phyloP scores from a whole-genome alignment of 2,113 vertebrate species.

The Zosterops japonicus region DNA sequence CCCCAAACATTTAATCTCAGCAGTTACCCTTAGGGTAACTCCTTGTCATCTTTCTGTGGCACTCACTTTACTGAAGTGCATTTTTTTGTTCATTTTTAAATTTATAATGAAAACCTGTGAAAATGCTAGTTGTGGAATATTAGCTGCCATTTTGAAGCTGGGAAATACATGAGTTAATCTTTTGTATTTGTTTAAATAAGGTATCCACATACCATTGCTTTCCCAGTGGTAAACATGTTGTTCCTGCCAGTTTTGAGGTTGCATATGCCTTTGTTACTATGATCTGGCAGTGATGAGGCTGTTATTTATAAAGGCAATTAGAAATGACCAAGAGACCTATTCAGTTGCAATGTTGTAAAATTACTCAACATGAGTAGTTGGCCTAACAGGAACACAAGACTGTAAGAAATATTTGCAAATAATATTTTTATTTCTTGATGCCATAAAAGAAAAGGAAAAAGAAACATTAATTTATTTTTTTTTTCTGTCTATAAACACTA shows the following conservation, averaged over 20 bases:
- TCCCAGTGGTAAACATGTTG: not conserved
- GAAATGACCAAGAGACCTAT: not conserved
- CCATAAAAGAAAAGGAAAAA: not conserved
- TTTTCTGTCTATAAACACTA: not conserved
- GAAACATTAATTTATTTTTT: not conserved
- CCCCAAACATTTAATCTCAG: not conserved
- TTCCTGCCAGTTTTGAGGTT: not conserved
- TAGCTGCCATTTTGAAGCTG: not conserved
- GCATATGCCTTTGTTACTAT: not conserved
- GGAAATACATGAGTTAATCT: not conserved
- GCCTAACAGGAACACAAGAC: not conserved
- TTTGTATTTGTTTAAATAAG: not conserved
- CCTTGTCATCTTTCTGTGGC: not conserved
- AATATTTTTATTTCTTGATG: not conserved
- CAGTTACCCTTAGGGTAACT: not conserved
- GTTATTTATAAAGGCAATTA: constrained; percentile 7
- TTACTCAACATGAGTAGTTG: not conserved
- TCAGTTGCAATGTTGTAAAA: not conserved
- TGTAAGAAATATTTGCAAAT: not conserved
- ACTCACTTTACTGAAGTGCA: not conserved
- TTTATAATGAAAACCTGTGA: not conserved
- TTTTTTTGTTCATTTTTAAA: not conserved
- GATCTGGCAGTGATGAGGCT: not conserved
- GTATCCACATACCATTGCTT: not conserved
- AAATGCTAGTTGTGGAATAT: not conserved